phyloP scores from a whole-genome alignment of 2,113 vertebrate genomes.

The Mus pahari region DNA sequence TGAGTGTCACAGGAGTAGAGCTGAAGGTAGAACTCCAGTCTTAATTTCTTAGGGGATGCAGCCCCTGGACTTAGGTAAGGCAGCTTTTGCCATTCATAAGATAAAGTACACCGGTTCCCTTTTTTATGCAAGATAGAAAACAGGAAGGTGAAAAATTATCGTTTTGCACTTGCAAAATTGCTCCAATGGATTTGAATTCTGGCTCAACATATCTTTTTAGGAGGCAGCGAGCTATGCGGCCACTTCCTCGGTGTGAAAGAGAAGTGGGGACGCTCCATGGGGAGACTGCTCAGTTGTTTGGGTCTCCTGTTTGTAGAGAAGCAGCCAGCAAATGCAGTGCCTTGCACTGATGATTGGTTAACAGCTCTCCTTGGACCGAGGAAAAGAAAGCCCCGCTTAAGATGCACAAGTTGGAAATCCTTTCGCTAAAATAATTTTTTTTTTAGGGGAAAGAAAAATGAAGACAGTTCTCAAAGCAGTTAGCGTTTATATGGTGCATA shows the following conservation, averaged over 20 bases:
- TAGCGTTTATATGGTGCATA: neutral
- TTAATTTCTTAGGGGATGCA: neutral
- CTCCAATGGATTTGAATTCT: neutral
- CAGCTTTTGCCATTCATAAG: neutral
- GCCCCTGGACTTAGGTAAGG: neutral
- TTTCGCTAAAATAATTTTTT: slow-evolving; percentile 5
- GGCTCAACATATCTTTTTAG: neutral
- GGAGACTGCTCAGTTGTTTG: neutral
- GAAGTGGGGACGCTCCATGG: neutral
- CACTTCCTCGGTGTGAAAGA: neutral
- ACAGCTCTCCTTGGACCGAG: neutral
- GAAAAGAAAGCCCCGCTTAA: neutral
- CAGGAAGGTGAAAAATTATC: neutral
- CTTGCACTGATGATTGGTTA: neutral
- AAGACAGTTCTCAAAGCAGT: slow-evolving; percentile 40
- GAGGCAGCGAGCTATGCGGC: neutral
- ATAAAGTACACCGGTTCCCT: neutral
- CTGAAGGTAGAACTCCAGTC: neutral
- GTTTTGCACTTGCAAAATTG: neutral
- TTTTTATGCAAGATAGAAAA: neutral
- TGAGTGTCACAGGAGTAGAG: neutral
- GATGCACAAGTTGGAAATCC: slow-evolving; percentile 9
- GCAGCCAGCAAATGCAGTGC: neutral
- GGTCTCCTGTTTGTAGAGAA: neutral
- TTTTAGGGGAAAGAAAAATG: neutral